Evolutionary conservation across 2,888 invertebrate genomes (phyloP), one percentile per base, ranked within the genome.

Genomic region (Platypus cylindrus): DNA sequence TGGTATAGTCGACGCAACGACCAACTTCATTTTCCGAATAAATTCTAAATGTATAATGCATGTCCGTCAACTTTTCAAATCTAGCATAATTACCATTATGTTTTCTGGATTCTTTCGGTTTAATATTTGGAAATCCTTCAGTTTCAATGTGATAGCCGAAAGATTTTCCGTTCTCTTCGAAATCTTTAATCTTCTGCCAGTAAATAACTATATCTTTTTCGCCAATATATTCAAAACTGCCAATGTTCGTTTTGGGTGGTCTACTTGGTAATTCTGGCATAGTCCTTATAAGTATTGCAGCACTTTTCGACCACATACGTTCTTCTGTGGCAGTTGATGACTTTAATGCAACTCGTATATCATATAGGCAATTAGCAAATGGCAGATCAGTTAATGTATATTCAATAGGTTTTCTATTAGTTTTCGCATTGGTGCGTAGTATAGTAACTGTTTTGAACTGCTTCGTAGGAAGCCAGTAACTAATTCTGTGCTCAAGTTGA

Each of bases 161-260:
- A 51, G 78, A 69, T 4, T 73, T 71, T 13, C 85, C 87, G 52
- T 84, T 84, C 48, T 78, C 70, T 46, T 76, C 67, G 52, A 70
- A 69, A 27, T 68, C 67, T 13, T 73, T 70, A 32, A 87, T 68
- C 44, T 77, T 71, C 53, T 81, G 75, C 86, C 87, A 89, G 56
- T 85, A 87, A 14, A 87, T 63, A 54, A 74, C 73, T 16, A 26
- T 30, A 7, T 34, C 30, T 25, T 84, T 64, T 17, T 44, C 43
- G 11, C 48, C 41, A 11, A 59, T 49, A 32, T 61, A 63, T 55
- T 80, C 73, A 55, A 85, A 87, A 50, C 80, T 78, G 24, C 87
- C 86, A 11, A 73, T 64, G 43, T 74, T 73, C 3, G 77, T 73
- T 32, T 68, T 67, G 1, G 87, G 87, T 18, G 86, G 72, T 18